Conservation (phyloP, 2,113 vertebrate species). For the Siniperca chuatsi region DNA sequence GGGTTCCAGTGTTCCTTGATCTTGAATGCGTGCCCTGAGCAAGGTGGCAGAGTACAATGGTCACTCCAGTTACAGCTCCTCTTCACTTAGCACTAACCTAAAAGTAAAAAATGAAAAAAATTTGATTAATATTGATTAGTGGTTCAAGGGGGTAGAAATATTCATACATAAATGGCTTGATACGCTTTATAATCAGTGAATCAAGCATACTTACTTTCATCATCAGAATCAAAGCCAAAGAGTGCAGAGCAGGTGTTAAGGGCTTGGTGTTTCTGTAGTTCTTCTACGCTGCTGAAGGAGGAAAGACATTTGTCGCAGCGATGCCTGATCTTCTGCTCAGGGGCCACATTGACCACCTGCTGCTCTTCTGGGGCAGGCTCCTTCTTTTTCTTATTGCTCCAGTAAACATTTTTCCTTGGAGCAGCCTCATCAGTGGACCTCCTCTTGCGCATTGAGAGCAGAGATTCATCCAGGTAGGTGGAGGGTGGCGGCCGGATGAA, state of each 20-base stretch:
- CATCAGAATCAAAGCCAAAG: slow-evolving; percentile 98
- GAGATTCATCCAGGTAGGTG: slow-evolving; percentile 93
- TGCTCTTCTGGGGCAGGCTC: neutral
- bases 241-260: slow-evolving; percentile 96
- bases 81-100: slow-evolving; percentile 57
- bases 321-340: slow-evolving; percentile 80
- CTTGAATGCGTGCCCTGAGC: slow-evolving; percentile 13
- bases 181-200: neutral
- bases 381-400: slow-evolving; percentile 72
- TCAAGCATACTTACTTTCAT: slow-evolving; percentile 92
- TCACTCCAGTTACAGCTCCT: slow-evolving; percentile 25
- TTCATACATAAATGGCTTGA: neutral
- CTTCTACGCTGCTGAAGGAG: slow-evolving; percentile 91
- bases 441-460: slow-evolving; percentile 97
- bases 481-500: slow-evolving; percentile 92
- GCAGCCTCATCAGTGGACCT: slow-evolving; percentile 83
- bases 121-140: neutral
- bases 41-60: neutral
- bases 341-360: slow-evolving; percentile 41
- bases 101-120: neutral
- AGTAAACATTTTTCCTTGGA: slow-evolving; percentile 74
- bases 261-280: slow-evolving; percentile 91
- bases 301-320: slow-evolving; percentile 95
- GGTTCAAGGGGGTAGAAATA: neutral
- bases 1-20: slow-evolving; percentile 39